These are phyloP conservation scores for Eupithecia dodoneata DNA, from an alignment of 2,888 invertebrate species.

Conservation along the genomic window DNA sequence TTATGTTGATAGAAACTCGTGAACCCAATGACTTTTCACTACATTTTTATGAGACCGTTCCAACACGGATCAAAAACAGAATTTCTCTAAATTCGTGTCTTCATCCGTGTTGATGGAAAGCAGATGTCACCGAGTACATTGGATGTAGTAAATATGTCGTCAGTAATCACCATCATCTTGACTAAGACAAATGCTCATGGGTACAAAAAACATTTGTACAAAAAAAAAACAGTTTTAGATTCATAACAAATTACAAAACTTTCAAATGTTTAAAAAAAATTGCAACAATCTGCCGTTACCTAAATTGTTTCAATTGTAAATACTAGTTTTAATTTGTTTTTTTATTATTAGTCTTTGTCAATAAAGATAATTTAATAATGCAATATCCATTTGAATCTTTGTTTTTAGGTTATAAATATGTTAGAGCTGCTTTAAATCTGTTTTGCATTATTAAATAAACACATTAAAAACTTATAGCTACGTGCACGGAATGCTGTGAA, in stretches of 20 bases:
- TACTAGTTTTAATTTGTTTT: too few species aligned
- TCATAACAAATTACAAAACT: not conserved
- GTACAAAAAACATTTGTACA: not conserved
- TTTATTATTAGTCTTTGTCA: too few species aligned
- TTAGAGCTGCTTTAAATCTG: too few species aligned
- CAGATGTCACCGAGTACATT: conserved; percentile 6
- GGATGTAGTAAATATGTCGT: conserved; percentile 9
- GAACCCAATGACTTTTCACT: conserved; percentile 26
- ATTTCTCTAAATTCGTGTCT: conserved; percentile 19
- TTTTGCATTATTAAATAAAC: too few species aligned
- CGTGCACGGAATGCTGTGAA: not conserved
- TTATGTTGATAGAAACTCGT: conserved; percentile 16
- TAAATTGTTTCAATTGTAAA: too few species aligned
- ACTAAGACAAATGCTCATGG: not conserved
- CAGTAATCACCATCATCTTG: not conserved
- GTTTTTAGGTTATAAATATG: not conserved
- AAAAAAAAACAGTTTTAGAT: not conserved
- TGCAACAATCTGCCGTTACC: too few species aligned
- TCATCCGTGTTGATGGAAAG: conserved; percentile 21
- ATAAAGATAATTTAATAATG: not conserved
- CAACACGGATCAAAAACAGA: conserved; percentile 20
- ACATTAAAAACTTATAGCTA: too few species aligned
- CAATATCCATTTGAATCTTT: not conserved
- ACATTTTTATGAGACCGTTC: conserved; percentile 19
- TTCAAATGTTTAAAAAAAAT: not conserved